Evolutionary conservation across 1,140 invertebrate species (phyloP), one percentile per base, ranked within the genome.

Genomic region (Cyclina sinensis): DNA sequence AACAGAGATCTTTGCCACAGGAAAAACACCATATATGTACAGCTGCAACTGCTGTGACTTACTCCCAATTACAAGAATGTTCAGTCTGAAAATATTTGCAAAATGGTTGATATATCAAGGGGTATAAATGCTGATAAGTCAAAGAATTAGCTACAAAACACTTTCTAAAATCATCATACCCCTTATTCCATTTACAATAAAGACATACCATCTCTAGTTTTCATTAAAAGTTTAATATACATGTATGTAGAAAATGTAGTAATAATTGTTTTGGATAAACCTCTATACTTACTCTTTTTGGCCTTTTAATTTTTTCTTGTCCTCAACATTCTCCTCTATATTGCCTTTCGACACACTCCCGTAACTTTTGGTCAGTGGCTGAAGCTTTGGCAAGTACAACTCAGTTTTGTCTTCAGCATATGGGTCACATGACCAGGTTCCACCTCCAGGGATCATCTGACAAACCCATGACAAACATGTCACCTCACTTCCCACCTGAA

Each of bases 21-120:
- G 97, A 94, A 98, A 98, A 91, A 98, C 97, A 32, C 98, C 98
- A 96, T 98, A 98, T 0, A 98, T 97, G 94, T 97, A 97, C 90
- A 99, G 96, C 91, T 97, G 96, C 18, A 99, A 95, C 88, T 96
- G 96, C 1, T 98, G 97, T 93, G 96, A 96, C 65, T 97, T 96
- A 93, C 97, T 97, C 37, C 98, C 98, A 81, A 98, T 96, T 82
- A 98, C 94, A n/a, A 98, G 95, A 90, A 98, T 96, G 95, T 97
- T 98, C 5, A 98, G 95, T 48, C 93, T 94, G 32, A 57, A 62
- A 86, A 62, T 14, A 11, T 4, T 9, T 21, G n/a, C 18, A 57
- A 57, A 57, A 4, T 11, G 18, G 7, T 11, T 48, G 7, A 48
- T 48, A 48, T 48, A n/a, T n/a, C n/a, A n/a, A n/a, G n/a, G n/a